A percentile compares a stretch with the other conserved stretches of the same genome.
Evolutionary conservation across 2,113 vertebrate genomes (phyloP).

Genomic region (Neogobius melanostomus): DNA sequence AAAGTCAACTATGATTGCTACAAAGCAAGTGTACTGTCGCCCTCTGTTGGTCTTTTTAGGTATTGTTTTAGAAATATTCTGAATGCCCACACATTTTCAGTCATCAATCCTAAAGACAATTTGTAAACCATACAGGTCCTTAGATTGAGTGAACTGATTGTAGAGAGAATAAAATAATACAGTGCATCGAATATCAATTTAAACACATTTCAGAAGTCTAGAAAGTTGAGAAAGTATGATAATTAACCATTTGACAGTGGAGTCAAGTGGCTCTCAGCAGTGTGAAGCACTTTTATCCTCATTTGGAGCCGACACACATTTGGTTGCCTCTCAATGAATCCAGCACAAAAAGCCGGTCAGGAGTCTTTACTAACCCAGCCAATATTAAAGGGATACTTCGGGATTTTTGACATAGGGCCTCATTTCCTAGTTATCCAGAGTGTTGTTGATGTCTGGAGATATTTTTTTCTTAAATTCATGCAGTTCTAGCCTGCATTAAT

Average conservation of each 20-base stretch:
- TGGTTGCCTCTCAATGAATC: slow-evolving; percentile 14
- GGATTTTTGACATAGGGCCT: too few relatives aligned
- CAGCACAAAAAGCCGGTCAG: slow-evolving; percentile 51
- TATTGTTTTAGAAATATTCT: slow-evolving; percentile 8
- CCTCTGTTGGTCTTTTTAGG: slow-evolving; percentile 46
- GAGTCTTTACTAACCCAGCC: slow-evolving; percentile 43
- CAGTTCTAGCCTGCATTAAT: too few relatives aligned
- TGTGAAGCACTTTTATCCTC: slow-evolving; percentile 14
- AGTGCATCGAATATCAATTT: not conserved
- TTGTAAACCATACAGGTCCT: not conserved
- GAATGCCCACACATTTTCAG: too few relatives aligned
- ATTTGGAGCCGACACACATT: slow-evolving; percentile 4
- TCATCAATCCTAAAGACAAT: not conserved
- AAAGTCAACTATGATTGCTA: not conserved
- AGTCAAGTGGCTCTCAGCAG: not conserved
- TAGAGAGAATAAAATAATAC: not conserved
- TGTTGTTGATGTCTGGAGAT: too few relatives aligned
- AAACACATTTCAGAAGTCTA: too few relatives aligned
- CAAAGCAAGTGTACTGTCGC: not conserved
- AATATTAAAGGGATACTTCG: too few relatives aligned
- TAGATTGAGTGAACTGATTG: not conserved
- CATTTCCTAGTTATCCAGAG: too few relatives aligned
- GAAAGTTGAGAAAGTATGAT: too few relatives aligned
- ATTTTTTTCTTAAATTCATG: too few relatives aligned
- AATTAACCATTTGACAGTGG: too few relatives aligned